Evolutionary conservation across 2,888 invertebrate genomes (phyloP).

Genomic region (Allophyes oxyacanthae): DNA sequence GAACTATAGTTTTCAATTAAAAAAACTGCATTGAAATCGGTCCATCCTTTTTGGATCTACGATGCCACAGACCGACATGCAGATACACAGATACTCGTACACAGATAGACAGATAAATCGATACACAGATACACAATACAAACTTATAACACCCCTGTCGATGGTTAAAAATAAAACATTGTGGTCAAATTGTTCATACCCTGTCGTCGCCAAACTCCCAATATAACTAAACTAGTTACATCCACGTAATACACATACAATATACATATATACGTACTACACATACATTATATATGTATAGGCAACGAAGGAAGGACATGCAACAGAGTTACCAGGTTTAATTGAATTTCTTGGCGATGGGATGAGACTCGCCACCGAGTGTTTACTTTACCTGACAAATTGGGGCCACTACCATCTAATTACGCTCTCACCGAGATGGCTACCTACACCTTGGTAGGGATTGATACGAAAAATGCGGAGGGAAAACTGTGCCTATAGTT

Average conservation of each 20-base stretch:
- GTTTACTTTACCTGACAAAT: slow-evolving; percentile 70
- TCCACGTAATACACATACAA: too few species aligned
- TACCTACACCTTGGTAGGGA: slow-evolving; percentile 22
- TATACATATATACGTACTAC: too few species aligned
- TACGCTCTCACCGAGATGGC: slow-evolving; percentile 38
- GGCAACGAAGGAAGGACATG: slow-evolving; percentile 59
- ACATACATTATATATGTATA: slow-evolving; percentile 10
- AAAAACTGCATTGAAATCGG: too few species aligned
- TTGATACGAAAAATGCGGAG: slow-evolving; percentile 36
- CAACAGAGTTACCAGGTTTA: slow-evolving; percentile 71
- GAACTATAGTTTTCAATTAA: too few species aligned
- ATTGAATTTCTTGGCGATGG: slow-evolving; percentile 76
- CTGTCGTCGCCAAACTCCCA: neutral
- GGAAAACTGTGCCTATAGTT: neutral
- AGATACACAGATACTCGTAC: too few species aligned
- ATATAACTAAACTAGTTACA: neutral
- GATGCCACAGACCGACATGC: too few species aligned
- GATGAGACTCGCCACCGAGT: slow-evolving; percentile 65
- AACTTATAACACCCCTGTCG: too few species aligned
- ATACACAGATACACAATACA: too few species aligned
- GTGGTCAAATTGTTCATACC: slow-evolving; percentile 4
- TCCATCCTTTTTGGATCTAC: too few species aligned
- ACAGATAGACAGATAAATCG: too few species aligned
- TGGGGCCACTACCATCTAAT: slow-evolving; percentile 58
- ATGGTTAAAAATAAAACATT: too few species aligned